Base-by-base conservation (phyloP, 2,113 vertebrate genomes). In the Procavia capensis region DNA sequence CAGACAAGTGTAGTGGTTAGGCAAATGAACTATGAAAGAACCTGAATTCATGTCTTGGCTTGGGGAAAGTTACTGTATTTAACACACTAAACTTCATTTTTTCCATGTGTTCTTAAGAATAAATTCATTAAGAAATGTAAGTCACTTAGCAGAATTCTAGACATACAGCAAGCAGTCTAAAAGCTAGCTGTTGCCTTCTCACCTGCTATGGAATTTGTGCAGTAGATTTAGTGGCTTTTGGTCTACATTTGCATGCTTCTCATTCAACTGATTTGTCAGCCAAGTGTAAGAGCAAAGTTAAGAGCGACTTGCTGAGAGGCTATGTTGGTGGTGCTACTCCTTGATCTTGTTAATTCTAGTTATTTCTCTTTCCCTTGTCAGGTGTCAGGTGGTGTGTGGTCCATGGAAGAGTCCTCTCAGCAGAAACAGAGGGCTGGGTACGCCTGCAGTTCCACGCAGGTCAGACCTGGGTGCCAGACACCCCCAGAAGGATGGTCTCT, bases 371-470 rank as follows among this genome's bases (percentile, higher is more conserved):
- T 93, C 63, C 9, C 6, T 9, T 2, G 4, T 5, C 50, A 97
- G 97, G 95, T 22, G 2, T 17, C n/a, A 87, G 96, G 45, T 98
- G 97, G 97, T 98, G 97, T 63, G 92, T 97, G 50, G 95, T 96
- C 43, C 97, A 98, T 0, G 97, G 97, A 36, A 61, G 47, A 47
- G 29, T 66, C 6, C 86, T 82, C 45, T 19, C 94, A 1, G 95
- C 96, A 61, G 83, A 95, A 2, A 68, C 9, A 17, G 0, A 34
- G 8, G 97, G 97, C 5, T 98, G 96, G 96, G 97, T 97, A 50
- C 96, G 82, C 43, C 93, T 98, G 36, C 93, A 97, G 31, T 95
- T 97, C 81, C 43, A 29, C 2, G 92, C 82, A 1, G 97, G 97
- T 24, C 95, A 96, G 4, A 25, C 90, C 24, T 98, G 97, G 97